phyloP scores from a whole-genome alignment of 2,113 vertebrate genomes.

The Tyrannus savana region DNA sequence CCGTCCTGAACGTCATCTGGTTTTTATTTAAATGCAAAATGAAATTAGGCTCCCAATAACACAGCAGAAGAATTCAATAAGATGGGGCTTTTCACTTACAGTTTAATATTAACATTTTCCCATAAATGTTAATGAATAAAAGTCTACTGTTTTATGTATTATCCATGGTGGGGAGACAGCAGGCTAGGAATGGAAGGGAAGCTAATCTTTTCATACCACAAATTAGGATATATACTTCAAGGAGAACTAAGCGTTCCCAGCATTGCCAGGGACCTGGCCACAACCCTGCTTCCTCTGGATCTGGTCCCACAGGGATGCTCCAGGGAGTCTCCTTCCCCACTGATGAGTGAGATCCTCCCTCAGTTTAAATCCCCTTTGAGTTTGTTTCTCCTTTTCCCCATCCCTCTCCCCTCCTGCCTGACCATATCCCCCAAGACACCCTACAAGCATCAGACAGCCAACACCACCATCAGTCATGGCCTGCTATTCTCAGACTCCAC shows the following conservation, averaged over 20 bases:
- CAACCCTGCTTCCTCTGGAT: neutral
- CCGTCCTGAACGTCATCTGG: slow-evolving; percentile 77
- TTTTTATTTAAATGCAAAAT: slow-evolving; percentile 82
- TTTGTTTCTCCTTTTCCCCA: neutral
- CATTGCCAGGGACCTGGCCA: neutral
- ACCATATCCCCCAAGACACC: neutral
- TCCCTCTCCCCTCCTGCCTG: neutral
- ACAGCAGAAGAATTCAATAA: slow-evolving; percentile 80
- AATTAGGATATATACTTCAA: neutral
- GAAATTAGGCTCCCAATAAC: slow-evolving; percentile 79
- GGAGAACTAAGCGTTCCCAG: neutral
- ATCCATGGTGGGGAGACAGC: slow-evolving; percentile 35
- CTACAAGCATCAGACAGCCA: neutral
- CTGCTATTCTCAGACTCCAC: neutral
- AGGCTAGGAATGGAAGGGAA: slow-evolving; percentile 35
- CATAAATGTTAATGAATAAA: slow-evolving; percentile 77
- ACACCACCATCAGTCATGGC: neutral
- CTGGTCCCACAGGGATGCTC: neutral
- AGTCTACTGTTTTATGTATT: slow-evolving; percentile 56
- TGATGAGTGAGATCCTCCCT: neutral
- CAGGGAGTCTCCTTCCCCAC: neutral
- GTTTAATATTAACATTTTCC: slow-evolving; percentile 69
- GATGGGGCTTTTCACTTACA: slow-evolving; percentile 75
- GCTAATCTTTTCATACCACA: slow-evolving; percentile 27
- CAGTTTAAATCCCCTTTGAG: neutral